phyloP scores from a whole-genome alignment of 2,113 vertebrate genomes.

The Pipa parva region DNA sequence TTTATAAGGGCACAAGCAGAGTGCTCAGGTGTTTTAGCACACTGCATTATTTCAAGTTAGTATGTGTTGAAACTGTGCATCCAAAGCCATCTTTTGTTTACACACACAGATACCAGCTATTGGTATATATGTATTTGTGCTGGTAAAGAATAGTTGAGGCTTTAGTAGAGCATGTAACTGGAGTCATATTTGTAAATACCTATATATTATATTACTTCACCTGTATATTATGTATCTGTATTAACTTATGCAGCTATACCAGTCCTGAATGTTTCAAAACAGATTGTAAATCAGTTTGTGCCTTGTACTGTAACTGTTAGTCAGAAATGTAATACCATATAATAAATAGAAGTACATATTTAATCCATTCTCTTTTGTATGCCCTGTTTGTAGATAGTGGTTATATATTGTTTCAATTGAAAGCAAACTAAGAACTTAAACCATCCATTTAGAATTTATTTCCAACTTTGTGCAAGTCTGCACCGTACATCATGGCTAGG shows the following conservation, averaged over 20 bases:
- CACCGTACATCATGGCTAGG: too few relatives aligned
- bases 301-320: conserved; percentile 61
- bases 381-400: neutral
- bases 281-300: conserved; percentile 58
- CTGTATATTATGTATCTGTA: conserved; percentile 51
- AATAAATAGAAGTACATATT: conserved; percentile 24
- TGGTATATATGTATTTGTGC: conserved; percentile 25
- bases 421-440: too few relatives aligned
- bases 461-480: neutral
- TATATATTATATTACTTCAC: conserved; percentile 45
- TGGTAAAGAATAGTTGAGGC: conserved; percentile 40
- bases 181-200: conserved; percentile 57
- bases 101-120: conserved; percentile 22
- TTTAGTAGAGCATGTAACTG: conserved; percentile 50
- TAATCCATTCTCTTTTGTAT: conserved; percentile 6
- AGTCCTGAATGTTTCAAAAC: conserved; percentile 59
- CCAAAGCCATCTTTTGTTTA: conserved; percentile 29
- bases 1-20: conserved; percentile 23
- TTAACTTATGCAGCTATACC: conserved; percentile 58
- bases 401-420: neutral
- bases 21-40: conserved; percentile 5
- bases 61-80: conserved; percentile 8
- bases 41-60: conserved; percentile 21
- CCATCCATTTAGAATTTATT: too few relatives aligned
- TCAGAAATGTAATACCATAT: conserved; percentile 60